A percentile compares a stretch with the other conserved stretches of the same genome.
Conservation (phyloP, 2,113 vertebrate species). For the Zapornia atra region DNA sequence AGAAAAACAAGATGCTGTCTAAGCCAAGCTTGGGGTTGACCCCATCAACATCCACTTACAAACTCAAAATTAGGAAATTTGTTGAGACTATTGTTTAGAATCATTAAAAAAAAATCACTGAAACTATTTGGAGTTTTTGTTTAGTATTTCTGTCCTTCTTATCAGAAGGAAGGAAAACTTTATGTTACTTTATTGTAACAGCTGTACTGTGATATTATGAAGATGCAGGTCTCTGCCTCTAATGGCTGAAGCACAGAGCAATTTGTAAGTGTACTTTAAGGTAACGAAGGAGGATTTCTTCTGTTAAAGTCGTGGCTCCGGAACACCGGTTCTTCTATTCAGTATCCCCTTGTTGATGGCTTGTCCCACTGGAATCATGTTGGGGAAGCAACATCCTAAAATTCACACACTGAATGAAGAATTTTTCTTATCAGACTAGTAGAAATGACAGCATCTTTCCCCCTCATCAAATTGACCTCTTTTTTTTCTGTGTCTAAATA, state of each 20-base stretch:
- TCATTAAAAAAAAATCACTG: not conserved
- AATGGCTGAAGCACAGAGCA: not conserved
- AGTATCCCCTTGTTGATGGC: not conserved
- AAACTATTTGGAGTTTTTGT: not conserved
- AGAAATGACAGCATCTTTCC: not conserved
- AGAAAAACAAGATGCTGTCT: not conserved
- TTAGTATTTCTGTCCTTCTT: not conserved
- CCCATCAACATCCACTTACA: not conserved
- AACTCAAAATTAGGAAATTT: not conserved
- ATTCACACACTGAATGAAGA: not conserved
- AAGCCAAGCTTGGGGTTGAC: not conserved
- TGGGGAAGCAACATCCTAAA: not conserved
- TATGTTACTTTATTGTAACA: not conserved
- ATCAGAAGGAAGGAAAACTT: not conserved
- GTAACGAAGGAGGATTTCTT: not conserved
- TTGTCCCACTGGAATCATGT: not conserved
- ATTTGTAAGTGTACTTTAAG: not conserved
- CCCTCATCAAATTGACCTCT: constrained; percentile 13
- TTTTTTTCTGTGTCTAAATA: constrained; percentile 22
- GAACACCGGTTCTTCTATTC: not conserved
- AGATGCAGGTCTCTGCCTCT: not conserved
- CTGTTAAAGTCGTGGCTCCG: not conserved
- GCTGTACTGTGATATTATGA: not conserved
- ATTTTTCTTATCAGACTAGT: not conserved
- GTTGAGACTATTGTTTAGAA: not conserved